These are phyloP conservation scores for Eupleurogrammus muticus DNA, from an alignment of 2,797 vertebrate genomes.

Conservation along the genomic window DNA sequence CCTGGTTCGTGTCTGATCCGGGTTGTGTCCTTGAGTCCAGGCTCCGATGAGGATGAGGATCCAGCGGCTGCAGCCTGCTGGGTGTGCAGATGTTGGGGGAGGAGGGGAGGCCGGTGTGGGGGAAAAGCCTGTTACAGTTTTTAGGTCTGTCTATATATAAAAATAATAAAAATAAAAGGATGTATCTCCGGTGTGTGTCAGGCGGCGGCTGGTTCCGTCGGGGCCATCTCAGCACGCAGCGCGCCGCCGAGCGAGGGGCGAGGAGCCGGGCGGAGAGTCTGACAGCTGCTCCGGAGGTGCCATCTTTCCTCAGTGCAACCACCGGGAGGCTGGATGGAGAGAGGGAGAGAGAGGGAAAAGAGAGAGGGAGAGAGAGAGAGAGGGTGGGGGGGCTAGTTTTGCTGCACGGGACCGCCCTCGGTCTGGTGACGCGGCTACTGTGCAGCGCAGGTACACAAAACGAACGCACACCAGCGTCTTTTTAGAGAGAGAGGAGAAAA, in stretches of 20 bases:
- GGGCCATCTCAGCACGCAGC: slow-evolving; percentile 73
- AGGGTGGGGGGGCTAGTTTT: slow-evolving; percentile 21
- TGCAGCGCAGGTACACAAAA: slow-evolving; percentile 17
- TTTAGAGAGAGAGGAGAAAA: neutral
- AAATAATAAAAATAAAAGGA: neutral
- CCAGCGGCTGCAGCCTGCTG: slow-evolving; percentile 44
- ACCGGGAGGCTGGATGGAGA: slow-evolving; percentile 62
- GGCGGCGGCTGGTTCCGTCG: slow-evolving; percentile 50
- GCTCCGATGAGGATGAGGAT: neutral
- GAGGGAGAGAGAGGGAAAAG: slow-evolving; percentile 17
- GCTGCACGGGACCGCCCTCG: slow-evolving; percentile 65
- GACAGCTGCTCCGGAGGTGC: slow-evolving; percentile 73
- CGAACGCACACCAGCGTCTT: slow-evolving; percentile 6
- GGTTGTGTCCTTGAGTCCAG: slow-evolving; percentile 45
- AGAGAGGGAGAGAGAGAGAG: slow-evolving; percentile 10
- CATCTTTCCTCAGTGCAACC: slow-evolving; percentile 79
- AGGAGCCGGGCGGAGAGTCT: slow-evolving; percentile 63
- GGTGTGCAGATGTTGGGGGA: slow-evolving; percentile 72
- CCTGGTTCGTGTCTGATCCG: slow-evolving; percentile 23
- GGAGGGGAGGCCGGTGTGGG: slow-evolving; percentile 31
- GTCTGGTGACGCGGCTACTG: slow-evolving; percentile 17
- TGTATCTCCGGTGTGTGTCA: slow-evolving; percentile 44
- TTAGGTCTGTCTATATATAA: slow-evolving; percentile 31
- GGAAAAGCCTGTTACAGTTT: slow-evolving; percentile 61
- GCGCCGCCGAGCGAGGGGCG: slow-evolving; percentile 58